A percentile compares a stretch with the other conserved stretches of the same genome.
These are phyloP conservation scores for Takifugu rubripes DNA, from an alignment of 2,797 vertebrate species.

Conservation along the genomic window DNA sequence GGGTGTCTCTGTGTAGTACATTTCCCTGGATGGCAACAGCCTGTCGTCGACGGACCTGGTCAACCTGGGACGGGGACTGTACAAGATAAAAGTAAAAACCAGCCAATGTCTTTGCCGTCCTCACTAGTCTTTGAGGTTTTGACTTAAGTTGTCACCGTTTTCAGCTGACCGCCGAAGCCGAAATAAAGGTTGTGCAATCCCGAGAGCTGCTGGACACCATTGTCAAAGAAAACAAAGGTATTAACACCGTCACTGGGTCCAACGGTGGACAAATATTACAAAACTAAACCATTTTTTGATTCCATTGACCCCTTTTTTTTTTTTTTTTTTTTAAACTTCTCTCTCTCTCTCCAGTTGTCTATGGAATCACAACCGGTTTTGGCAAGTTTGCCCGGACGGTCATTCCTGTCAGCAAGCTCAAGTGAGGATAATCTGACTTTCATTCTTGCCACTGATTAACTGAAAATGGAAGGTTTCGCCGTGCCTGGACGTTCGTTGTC, in stretches of 20 bases:
- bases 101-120: constrained; percentile 10
- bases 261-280: too few species aligned
- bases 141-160: constrained; percentile 31
- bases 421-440: constrained; percentile 68
- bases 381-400: constrained; percentile 97
- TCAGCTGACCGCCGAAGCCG: constrained; percentile 84
- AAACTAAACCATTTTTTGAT: too few species aligned
- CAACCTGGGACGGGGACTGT: constrained; percentile 85
- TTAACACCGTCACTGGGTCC: too few species aligned
- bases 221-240: constrained; percentile 89
- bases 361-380: constrained; percentile 97
- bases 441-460: too few species aligned
- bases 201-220: constrained; percentile 93
- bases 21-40: constrained; percentile 88
- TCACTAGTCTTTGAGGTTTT: constrained; percentile 29
- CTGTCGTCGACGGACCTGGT: constrained; percentile 89
- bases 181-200: constrained; percentile 82
- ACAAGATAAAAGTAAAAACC: constrained; percentile 92
- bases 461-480: too few species aligned
- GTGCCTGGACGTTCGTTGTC: too few species aligned
- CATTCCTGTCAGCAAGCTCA: constrained; percentile 90
- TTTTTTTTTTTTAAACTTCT: not conserved
- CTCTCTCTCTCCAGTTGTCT: constrained; percentile 83
- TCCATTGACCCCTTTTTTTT: too few species aligned
- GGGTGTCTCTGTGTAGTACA: constrained; percentile 72